Percentiles rank a stretch among this genome's conserved stretches.
Evolutionary conservation across 2,888 invertebrate genomes (phyloP).

Genomic region (Opisthograptis luteolata): DNA sequence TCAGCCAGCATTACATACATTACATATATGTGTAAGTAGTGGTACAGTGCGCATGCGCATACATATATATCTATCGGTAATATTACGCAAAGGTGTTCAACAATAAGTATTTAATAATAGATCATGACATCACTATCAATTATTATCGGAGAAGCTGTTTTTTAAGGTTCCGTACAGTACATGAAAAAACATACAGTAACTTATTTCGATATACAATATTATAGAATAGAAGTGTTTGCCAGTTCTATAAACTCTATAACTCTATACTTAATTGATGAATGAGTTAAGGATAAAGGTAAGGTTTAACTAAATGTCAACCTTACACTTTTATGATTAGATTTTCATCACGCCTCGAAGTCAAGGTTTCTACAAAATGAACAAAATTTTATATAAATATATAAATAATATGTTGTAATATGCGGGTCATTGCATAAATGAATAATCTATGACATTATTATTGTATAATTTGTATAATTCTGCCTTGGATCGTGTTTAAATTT

Average conservation of each 20-base stretch:
- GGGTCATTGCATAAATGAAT: conserved; percentile 59
- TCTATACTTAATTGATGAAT: conserved; percentile 13
- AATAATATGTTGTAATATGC: conserved; percentile 47
- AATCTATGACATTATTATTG: conserved; percentile 17
- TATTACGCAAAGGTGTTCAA: too few relatives aligned
- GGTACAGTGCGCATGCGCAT: neutral
- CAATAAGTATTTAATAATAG: too few relatives aligned
- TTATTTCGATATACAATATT: too few relatives aligned
- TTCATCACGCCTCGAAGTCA: conserved; percentile 20
- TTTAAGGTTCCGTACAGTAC: too few relatives aligned
- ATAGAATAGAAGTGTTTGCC: too few relatives aligned
- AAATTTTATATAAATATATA: conserved; percentile 12
- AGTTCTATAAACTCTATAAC: too few relatives aligned
- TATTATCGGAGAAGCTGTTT: too few relatives aligned
- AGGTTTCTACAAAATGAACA: conserved; percentile 19
- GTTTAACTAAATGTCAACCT: conserved; percentile 19
- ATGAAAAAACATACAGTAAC: too few relatives aligned
- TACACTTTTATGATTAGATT: conserved; percentile 5
- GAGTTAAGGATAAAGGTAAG: conserved; percentile 14
- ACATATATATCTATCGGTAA: too few relatives aligned
- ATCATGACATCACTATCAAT: too few relatives aligned
- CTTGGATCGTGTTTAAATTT: conserved; percentile 17
- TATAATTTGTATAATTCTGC: conserved; percentile 21
- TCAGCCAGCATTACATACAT: neutral
- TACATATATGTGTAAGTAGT: too few relatives aligned